These are phyloP conservation scores for Neuroterus valhalla DNA, from an alignment of 1,140 invertebrate genomes.

Conservation along the genomic window DNA sequence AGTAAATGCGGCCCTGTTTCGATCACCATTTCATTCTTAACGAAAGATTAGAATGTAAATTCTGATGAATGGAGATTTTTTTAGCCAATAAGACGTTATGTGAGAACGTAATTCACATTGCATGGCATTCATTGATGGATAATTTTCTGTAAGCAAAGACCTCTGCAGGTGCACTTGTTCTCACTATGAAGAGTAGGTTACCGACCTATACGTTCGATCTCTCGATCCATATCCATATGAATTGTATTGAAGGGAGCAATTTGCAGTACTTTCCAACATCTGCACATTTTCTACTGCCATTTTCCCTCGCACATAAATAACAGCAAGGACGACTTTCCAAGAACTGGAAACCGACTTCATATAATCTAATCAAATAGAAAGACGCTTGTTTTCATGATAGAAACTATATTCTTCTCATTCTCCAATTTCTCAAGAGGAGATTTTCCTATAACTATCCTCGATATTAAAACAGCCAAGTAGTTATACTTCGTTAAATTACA, in stretches of 20 bases:
- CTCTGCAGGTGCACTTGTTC: not conserved
- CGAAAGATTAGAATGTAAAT: not conserved
- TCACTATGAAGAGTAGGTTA: constrained; percentile 1
- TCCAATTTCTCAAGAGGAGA: too few species aligned
- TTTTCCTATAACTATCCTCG: too few species aligned
- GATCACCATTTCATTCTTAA: not conserved
- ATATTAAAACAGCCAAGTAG: too few species aligned
- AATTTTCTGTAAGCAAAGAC: not conserved
- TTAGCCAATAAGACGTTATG: not conserved
- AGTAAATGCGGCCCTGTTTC: too few species aligned
- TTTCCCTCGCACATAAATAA: constrained; percentile 14
- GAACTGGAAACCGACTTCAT: not conserved
- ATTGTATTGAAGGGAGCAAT: constrained; percentile 15
- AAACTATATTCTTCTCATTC: too few species aligned
- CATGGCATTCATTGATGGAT: constrained; percentile 2
- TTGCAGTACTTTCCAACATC: constrained; percentile 12
- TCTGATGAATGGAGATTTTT: not conserved
- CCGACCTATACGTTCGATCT: constrained; percentile 9
- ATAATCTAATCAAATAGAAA: too few species aligned
- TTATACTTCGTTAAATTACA: too few species aligned
- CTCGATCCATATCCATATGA: constrained; percentile 12
- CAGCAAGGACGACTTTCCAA: not conserved
- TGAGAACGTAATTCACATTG: constrained; percentile 1
- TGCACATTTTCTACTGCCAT: constrained; percentile 14
- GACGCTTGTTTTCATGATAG: too few species aligned